These are phyloP conservation scores for Saccostrea cuccullata DNA, from an alignment of 1,140 invertebrate genomes.

Conservation along the genomic window DNA sequence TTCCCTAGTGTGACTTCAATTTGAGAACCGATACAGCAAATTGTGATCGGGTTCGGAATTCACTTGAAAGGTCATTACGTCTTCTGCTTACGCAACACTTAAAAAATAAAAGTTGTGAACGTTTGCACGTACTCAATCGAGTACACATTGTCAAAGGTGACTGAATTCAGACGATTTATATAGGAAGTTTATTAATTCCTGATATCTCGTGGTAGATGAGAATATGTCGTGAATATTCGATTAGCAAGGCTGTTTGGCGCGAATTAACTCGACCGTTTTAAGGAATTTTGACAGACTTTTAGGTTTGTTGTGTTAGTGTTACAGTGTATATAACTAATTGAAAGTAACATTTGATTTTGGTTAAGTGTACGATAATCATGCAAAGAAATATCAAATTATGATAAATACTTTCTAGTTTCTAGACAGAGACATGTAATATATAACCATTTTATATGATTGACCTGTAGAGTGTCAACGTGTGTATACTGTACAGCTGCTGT, in stretches of 20 bases:
- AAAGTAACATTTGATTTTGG: no score
- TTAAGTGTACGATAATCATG: no score
- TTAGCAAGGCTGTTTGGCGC: neutral
- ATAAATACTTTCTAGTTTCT: no score
- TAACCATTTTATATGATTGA: no score
- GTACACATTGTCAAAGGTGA: neutral
- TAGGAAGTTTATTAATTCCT: neutral
- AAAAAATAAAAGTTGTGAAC: neutral
- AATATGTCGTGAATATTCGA: no score
- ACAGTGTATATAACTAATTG: no score
- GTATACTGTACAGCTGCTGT: no score
- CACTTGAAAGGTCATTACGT: neutral
- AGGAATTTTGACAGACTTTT: neutral
- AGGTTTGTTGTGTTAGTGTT: neutral
- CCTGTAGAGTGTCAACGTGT: no score
- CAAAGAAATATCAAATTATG: no score
- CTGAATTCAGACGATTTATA: neutral
- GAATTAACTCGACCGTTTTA: neutral
- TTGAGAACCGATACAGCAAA: neutral
- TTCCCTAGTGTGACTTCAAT: neutral
- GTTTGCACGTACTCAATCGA: neutral
- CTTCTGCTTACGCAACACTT: constrained; percentile 24
- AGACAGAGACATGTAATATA: no score
- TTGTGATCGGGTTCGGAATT: constrained; percentile 21
- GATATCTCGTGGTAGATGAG: no score